Evolutionary conservation across 2,888 invertebrate species (phyloP).

Genomic region (Pristionchus fissidentatus): DNA sequence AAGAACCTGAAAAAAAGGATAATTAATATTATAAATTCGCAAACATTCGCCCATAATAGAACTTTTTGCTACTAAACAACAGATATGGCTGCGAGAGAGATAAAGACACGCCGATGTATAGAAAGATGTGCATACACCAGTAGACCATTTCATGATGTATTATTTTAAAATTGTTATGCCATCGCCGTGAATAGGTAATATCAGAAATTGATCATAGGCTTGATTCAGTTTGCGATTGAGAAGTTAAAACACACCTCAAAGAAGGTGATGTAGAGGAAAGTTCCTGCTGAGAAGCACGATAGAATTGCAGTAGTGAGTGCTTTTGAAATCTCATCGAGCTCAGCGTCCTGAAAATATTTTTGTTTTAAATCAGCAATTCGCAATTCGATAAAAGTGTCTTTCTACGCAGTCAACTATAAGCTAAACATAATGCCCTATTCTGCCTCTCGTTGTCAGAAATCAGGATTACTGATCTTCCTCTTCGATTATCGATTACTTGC

Average conservation of each 20-base stretch:
- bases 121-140: not conserved
- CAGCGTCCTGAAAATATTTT: slow-evolving; percentile 53
- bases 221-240: not conserved
- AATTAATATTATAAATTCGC: not conserved
- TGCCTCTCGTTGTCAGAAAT: not conserved
- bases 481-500: slow-evolving; percentile 50
- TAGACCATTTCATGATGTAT: too few species aligned
- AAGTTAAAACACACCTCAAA: slow-evolving; percentile 71
- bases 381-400: not conserved
- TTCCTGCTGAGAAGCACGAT: slow-evolving; percentile 66
- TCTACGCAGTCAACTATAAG: not conserved
- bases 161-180: too few species aligned
- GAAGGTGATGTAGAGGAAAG: slow-evolving; percentile 69
- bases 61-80: not conserved
- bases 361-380: not conserved
- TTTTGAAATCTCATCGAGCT: slow-evolving; percentile 61
- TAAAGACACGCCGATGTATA: too few species aligned
- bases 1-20: not conserved
- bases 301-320: slow-evolving; percentile 60
- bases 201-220: not conserved
- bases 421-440: too few species aligned
- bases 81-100: not conserved
- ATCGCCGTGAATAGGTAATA: too few species aligned
- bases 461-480: not conserved
- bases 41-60: not conserved